Base-by-base conservation (phyloP, 2,888 invertebrate species). In the Caenorhabditis sp. region DNA sequence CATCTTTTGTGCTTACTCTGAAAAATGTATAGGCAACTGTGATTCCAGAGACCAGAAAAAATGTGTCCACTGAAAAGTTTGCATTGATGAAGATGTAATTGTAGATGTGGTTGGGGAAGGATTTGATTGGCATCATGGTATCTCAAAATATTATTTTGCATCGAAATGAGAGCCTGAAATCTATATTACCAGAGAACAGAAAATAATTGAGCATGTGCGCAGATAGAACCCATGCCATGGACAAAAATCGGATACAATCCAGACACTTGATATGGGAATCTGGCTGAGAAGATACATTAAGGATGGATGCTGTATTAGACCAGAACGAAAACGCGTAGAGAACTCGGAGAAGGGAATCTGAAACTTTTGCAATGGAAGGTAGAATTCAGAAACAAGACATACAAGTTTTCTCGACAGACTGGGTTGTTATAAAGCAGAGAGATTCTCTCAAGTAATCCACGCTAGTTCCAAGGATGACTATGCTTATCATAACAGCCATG, bases 161-260 rank as follows among this genome's bases (percentile, higher is more conserved):
- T 44, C 24, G 12, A 63, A 16, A 14, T 10, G 12, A 38, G 0
- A 63, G 24, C 24, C 44, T 16, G 16, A 41, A 24, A 24, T 31
- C 1, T 28, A 22, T 10, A 64, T 41, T 12, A 80, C 80, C 80
- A 41, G 66, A 41, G 26, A 73, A 64, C 4, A 56, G 49, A 12
- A 69, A 69, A 38, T 82, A 82, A 12, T 63, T 70, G 24, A 86
- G 44, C 28, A 73, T 38, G 63, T 87, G 85, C 5, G 84, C 87
- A 16, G 85, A 47, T n/a, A 87, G 79, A 19, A 89, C 88, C 89
- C 89, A 89, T n/a, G 76, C 64, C 84, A 89, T 89, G 3, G 89
- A 89, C n/a, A 89, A 69, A 56, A 85, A 82, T 10, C 89, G 80
- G 24, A 89, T 87, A 69, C 89, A 89, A 51, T 89, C 84, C 2